phyloP scores from a whole-genome alignment of 2,888 invertebrate species.

The Itoplectis maculator region DNA sequence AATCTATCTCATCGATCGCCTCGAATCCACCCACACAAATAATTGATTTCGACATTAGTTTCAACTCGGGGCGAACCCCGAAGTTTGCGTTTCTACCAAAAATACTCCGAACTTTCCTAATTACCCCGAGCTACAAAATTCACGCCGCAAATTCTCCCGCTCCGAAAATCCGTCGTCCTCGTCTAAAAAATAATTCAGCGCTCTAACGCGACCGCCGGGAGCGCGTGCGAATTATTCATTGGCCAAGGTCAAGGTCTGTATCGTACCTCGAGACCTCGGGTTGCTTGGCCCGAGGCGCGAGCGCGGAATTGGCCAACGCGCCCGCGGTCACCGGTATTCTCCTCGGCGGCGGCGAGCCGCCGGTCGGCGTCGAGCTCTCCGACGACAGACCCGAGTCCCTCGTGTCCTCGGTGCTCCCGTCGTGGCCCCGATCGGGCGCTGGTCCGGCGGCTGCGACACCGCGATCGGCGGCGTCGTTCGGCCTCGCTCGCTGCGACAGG shows the following conservation, averaged over 20 bases:
- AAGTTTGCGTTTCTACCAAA: no score
- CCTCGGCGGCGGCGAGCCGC: conserved; percentile 80
- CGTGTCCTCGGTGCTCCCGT: conserved; percentile 63
- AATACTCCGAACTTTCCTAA: no score
- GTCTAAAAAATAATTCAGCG: background rate
- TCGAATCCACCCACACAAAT: no score
- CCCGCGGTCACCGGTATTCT: conserved; percentile 67
- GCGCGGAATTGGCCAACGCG: conserved; percentile 72
- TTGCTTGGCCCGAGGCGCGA: conserved; percentile 74
- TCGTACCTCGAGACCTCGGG: conserved; percentile 76
- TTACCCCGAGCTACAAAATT: no score
- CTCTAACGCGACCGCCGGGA: background rate
- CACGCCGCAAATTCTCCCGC: no score
- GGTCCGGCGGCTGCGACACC: conserved; percentile 27
- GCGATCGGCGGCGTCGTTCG: conserved; percentile 57
- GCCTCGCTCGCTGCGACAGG: conserved; percentile 65
- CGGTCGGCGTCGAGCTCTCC: conserved; percentile 81
- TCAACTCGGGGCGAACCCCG: no score
- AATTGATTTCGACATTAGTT: no score
- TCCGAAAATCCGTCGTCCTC: background rate
- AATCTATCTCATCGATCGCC: background rate
- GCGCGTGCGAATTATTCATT: background rate
- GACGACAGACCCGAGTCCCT: conserved; percentile 83
- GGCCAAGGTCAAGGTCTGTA: conserved; percentile 34
- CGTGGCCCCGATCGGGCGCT: conserved; percentile 54